A percentile compares a stretch with the other conserved stretches of the same genome.
Conservation (phyloP, 1,140 invertebrate genomes). For the Drosophila tropicalis region DNA sequence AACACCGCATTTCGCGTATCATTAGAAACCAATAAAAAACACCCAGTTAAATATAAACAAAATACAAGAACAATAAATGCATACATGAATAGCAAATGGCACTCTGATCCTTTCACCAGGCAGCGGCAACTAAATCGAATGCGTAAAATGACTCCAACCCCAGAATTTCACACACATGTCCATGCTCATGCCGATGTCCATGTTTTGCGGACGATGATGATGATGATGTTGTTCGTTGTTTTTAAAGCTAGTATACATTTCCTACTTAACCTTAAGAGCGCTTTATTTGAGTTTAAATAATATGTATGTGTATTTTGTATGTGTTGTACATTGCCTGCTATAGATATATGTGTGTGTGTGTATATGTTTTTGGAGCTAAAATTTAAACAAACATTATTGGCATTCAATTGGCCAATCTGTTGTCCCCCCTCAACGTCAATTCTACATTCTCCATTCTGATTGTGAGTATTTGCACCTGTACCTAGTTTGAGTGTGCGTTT, state of each 20-base stretch:
- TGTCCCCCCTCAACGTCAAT: constrained; percentile 17
- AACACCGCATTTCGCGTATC: constrained; percentile 81
- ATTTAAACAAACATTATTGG: constrained; percentile 80
- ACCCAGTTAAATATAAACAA: constrained; percentile 76
- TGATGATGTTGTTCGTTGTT: constrained; percentile 31
- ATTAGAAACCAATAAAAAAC: constrained; percentile 82
- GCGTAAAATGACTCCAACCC: constrained; percentile 23
- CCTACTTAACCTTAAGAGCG: constrained; percentile 70
- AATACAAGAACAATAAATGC: constrained; percentile 36
- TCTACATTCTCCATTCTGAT: constrained; percentile 18
- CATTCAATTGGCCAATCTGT: constrained; percentile 58
- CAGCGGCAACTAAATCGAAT: neutral
- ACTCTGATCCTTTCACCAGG: constrained; percentile 75
- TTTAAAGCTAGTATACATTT: constrained; percentile 73
- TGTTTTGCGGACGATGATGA: constrained; percentile 50
- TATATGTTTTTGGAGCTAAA: constrained; percentile 44
- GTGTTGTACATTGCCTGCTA: no score
- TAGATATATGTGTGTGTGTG: no score
- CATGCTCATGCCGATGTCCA: constrained; percentile 31
- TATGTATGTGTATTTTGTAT: constrained; percentile 15
- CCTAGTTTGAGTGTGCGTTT: constrained; percentile 13
- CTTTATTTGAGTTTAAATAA: constrained; percentile 71
- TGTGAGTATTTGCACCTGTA: constrained; percentile 55
- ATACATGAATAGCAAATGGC: constrained; percentile 75
- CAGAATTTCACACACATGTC: constrained; percentile 40